Conservation (phyloP, 2,797 vertebrate genomes). For the Myioborus melanocephalus region DNA sequence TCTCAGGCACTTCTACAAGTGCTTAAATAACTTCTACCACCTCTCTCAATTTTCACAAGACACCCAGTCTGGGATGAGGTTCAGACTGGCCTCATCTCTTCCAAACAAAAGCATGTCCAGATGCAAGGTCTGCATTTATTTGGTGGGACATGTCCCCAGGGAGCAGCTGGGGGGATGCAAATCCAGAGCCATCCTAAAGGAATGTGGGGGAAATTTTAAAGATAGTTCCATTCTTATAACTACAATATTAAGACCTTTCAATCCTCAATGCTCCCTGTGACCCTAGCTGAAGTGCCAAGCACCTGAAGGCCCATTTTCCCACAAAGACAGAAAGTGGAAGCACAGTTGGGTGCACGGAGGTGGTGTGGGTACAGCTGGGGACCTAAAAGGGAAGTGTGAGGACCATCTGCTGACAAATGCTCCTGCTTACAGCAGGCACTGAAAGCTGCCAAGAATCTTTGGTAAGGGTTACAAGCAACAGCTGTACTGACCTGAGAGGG, state of each 20-base stretch:
- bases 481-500: not conserved
- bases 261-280: not conserved
- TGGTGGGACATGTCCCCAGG: not conserved
- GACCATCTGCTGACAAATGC: not conserved
- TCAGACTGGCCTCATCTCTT: not conserved
- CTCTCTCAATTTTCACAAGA: not conserved
- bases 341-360: accelerated
- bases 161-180: not conserved
- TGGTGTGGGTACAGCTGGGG: not conserved
- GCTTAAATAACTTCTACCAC: not conserved
- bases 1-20: not conserved
- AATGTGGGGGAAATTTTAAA: not conserved
- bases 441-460: not conserved
- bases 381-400: not conserved
- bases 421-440: not conserved
- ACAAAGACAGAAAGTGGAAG: not conserved
- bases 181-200: not conserved
- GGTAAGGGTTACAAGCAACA: not conserved
- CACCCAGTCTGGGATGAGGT: not conserved
- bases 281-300: not conserved
- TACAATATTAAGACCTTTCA: not conserved
- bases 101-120: not conserved
- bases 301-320: not conserved
- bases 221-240: not conserved
- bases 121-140: not conserved